Evolutionary conservation across 2,113 vertebrate species (phyloP).

Genomic region (Hyperopisus bebe): DNA sequence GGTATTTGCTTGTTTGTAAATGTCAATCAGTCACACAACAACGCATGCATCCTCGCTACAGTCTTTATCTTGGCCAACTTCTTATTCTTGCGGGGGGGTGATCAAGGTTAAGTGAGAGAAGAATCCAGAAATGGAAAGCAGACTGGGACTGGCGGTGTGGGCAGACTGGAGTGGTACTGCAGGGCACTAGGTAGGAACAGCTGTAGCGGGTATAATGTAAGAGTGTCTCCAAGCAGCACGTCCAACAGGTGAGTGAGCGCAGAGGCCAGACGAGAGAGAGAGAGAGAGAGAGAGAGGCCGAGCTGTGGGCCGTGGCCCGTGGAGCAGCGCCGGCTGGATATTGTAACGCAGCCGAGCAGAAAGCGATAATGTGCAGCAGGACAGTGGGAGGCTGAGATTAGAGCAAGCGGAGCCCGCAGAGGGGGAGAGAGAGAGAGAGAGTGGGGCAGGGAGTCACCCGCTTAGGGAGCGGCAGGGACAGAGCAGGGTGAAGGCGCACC

Average conservation of each 20-base stretch:
- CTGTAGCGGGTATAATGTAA: not conserved
- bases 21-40: conserved; percentile 49
- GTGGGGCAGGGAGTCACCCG: not conserved
- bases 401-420: not conserved
- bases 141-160: no score
- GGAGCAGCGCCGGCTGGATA: not conserved
- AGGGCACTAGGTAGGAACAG: not conserved
- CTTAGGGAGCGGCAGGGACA: not conserved
- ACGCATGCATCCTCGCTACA: conserved; percentile 46
- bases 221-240: not conserved
- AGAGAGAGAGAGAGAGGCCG: not conserved
- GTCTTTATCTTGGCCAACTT: conserved; percentile 4
- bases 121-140: not conserved
- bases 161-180: not conserved
- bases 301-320: not conserved
- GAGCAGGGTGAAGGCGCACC: not conserved
- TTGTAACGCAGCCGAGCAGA: conserved; percentile 1
- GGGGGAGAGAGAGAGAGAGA: no score
- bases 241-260: not conserved
- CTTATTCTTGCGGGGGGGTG: not conserved
- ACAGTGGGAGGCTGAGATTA: not conserved
- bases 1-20: conserved; percentile 50
- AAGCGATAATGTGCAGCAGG: not conserved
- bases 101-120: not conserved
- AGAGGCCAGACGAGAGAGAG: not conserved